Conservation (phyloP, 1,140 invertebrate genomes). For the Drosophila funebris region DNA sequence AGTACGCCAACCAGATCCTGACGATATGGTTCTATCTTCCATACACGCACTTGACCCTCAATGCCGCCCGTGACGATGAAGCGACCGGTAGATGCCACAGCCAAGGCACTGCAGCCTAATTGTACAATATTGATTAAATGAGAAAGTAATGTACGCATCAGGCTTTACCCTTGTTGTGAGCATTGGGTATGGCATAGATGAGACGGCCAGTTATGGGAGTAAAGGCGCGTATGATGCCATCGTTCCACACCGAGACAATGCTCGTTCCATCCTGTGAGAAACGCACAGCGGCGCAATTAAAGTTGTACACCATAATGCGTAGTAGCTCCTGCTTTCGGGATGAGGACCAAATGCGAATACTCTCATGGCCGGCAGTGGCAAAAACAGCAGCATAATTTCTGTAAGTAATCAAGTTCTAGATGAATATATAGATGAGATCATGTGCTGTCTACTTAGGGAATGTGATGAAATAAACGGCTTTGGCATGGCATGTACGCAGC, state of each 20-base stretch:
- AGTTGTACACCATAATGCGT: conserved; percentile 93
- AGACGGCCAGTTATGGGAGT: conserved; percentile 91
- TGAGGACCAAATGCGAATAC: conserved; percentile 93
- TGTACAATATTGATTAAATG: neutral
- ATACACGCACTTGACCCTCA: conserved; percentile 92
- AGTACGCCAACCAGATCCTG: conserved; percentile 89
- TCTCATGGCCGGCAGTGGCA: conserved; percentile 92
- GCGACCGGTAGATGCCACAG: conserved; percentile 88
- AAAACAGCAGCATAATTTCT: conserved; percentile 92
- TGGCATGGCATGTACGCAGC: conserved; percentile 92
- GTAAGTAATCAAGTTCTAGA: neutral
- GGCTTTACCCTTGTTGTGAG: conserved; percentile 90
- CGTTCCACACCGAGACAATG: conserved; percentile 93
- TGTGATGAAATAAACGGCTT: conserved; percentile 90
- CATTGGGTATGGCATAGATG: conserved; percentile 92
- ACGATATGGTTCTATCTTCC: conserved; percentile 87
- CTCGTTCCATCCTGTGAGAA: conserved; percentile 91
- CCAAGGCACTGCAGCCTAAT: conserved; percentile 84
- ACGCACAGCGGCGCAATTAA: conserved; percentile 90
- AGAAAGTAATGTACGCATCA: neutral
- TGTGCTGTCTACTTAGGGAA: conserved; percentile 91
- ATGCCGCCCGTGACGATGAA: conserved; percentile 93
- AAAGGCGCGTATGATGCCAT: conserved; percentile 93
- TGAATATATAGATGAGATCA: neutral
- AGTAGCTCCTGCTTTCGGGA: conserved; percentile 90